Base-by-base conservation (phyloP, 2,797 vertebrate genomes). In the Bucorvus abyssinicus region DNA sequence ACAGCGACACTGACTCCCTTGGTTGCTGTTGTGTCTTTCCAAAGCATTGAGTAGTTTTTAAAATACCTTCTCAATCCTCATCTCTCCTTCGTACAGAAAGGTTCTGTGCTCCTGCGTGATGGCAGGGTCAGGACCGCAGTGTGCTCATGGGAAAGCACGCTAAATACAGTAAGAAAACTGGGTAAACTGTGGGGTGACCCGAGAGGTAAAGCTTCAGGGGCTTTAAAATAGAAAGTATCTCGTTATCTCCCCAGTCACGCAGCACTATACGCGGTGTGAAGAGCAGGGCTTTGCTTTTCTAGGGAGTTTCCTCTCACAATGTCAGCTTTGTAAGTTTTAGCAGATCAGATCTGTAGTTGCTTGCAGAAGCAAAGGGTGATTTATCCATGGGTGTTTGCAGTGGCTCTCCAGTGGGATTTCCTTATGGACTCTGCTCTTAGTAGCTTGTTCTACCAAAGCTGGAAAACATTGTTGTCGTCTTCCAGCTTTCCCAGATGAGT, bases 251-350 rank as follows among this genome's bases (percentile, higher is more conserved):
- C 4, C 38, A 1, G 7, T 14, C 0, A 0, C 38, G 76, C 63
- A n/a, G 67, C 1, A 3, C 12, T 27, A 6, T 2, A 1, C 49
- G 5, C 0, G 0, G 17, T 26, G 27, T 14, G 22, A 55, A 26
- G 40, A 67, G 42, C 7, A 40, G 42, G 53, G 38, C 71, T 68
- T 34, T 24, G 69, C 60, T 84, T 24, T 80, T n/a, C 64, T 29
- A 0, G 30, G 47, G 23, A 26, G 59, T 76, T 64, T 34, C n/a
- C n/a, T 84, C 64, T 69, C 52, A 13, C n/a, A 17, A 14, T 7
- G 45, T 69, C 52, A 67, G 84, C 65, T 70, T 65, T 42, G 38
- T 45, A 9, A 56, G 38, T 32, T 57, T 55, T 1, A 55, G 56
- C 64, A 52, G 24, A 20, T 7, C 12, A 8, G 14, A 30, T 30